phyloP scores from a whole-genome alignment of 2,888 invertebrate genomes.

The Hirtodrosophila confusa region DNA sequence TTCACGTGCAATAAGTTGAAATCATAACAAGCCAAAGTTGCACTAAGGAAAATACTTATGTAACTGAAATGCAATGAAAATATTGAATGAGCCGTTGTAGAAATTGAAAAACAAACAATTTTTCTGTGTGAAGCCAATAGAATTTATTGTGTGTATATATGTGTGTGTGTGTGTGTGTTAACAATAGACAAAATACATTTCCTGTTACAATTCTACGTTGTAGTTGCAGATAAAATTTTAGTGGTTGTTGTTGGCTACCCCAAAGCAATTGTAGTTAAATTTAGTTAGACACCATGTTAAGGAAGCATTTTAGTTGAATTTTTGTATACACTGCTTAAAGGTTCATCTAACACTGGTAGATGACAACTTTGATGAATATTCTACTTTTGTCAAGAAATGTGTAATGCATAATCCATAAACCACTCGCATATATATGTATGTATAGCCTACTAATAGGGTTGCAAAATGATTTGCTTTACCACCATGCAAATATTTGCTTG shows the following conservation, averaged over 20 bases:
- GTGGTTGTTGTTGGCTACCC: background rate
- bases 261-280: background rate
- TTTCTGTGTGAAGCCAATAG: background rate
- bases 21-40: constrained; percentile 72
- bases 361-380: too few species aligned
- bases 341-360: background rate
- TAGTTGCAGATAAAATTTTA: constrained; percentile 6
- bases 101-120: constrained; percentile 50
- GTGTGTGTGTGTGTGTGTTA: constrained; percentile 29
- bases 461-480: too few species aligned
- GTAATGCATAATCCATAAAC: too few species aligned
- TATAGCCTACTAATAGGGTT: too few species aligned
- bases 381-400: too few species aligned
- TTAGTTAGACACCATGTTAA: background rate
- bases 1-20: constrained; percentile 81
- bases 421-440: too few species aligned
- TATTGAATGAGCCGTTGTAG: constrained; percentile 64
- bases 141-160: constrained; percentile 7
- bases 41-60: constrained; percentile 50
- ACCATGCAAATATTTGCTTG: too few species aligned
- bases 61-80: constrained; percentile 75
- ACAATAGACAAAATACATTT: constrained; percentile 53
- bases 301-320: background rate
- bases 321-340: background rate
- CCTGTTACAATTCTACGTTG: constrained; percentile 40